Base-by-base conservation (phyloP, 2,797 vertebrate genomes). In the Spheniscus humboldti region DNA sequence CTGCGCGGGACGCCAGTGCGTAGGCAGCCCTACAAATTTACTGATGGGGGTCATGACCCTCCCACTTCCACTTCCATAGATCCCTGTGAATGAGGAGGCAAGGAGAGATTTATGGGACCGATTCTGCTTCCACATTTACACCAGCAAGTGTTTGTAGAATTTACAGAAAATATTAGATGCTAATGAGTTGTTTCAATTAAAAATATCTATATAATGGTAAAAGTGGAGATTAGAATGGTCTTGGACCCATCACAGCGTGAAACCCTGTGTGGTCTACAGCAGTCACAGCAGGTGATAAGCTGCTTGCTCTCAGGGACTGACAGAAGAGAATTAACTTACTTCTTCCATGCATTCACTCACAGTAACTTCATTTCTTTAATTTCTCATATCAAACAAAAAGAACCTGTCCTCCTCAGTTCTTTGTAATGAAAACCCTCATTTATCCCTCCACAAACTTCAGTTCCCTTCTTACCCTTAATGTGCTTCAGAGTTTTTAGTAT, bases 21-120 rank as follows among this genome's bases (percentile, higher is more conserved):
- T 89, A 95, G 96, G 94, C 92, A 96, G 97, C 95, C 95, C 95
- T 94, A 97, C 97, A 98, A 95, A 97, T 97, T 95, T 95, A 96
- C 97, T 96, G 96, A 97, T 80, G 81, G 95, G 96, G 98, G 98
- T 98, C 97, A 55, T 2, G 94, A 98, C 97, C 97, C 77, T 79
- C 92, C 39, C 11, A 17, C 86, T 85, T 86, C 90, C 84, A n/a
- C 93, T 53, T 83, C 66, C 86, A 94, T 14, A 69, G 84, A 92
- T 20, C 57, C 89, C 74, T 13, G 22, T 41, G 86, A 91, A 80
- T 30, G 63, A 89, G 57, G 55, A 69, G 59, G 30, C 45, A 69
- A 68, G 47, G 60, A 41, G 37, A 80, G 67, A 87, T 57, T 87
- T 73, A 86, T 24, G 35, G 77, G 52, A 60, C n/a, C 22, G 27